Percentiles rank a stretch among this genome's conserved stretches.
phyloP scores from a whole-genome alignment of 2,113 vertebrate genomes.

The Dicrurus megarhynchus region DNA sequence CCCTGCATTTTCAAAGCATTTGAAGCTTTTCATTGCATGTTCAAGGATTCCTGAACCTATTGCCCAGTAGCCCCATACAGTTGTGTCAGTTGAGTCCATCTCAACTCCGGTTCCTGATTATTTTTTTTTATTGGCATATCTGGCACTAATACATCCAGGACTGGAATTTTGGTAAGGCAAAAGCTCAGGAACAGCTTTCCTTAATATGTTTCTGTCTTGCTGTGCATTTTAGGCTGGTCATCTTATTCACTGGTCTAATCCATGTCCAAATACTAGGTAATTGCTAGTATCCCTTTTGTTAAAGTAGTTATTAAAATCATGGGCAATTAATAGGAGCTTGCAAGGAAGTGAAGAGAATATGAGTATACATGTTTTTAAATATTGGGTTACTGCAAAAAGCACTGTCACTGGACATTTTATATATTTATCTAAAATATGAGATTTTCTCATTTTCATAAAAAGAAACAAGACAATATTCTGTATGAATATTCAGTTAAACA shows the following conservation, averaged over 20 bases:
- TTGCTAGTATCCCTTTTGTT: not conserved
- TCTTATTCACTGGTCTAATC: not conserved
- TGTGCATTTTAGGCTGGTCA: not conserved
- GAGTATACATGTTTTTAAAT: not conserved
- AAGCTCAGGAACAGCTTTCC: not conserved
- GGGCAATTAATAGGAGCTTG: not conserved
- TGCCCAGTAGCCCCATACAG: not conserved
- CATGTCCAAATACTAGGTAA: not conserved
- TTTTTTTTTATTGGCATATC: not conserved
- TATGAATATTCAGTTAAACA: not conserved
- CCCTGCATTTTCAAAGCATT: not conserved
- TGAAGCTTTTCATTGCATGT: not conserved
- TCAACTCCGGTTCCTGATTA: not conserved
- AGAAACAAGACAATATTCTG: not conserved
- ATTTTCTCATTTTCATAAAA: not conserved
- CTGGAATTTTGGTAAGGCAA: not conserved
- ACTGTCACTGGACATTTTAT: not conserved
- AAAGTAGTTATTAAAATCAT: not conserved
- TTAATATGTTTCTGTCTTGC: not conserved
- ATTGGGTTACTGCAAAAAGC: not conserved
- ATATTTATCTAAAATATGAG: not conserved
- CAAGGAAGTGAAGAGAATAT: not conserved
- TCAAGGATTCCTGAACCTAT: not conserved
- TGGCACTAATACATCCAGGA: not conserved
- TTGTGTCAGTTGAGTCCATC: not conserved